A percentile compares a stretch with the other conserved stretches of the same genome.
These are phyloP conservation scores for Fragum whitleyi DNA, from an alignment of 2,888 invertebrate genomes.

Conservation along the genomic window DNA sequence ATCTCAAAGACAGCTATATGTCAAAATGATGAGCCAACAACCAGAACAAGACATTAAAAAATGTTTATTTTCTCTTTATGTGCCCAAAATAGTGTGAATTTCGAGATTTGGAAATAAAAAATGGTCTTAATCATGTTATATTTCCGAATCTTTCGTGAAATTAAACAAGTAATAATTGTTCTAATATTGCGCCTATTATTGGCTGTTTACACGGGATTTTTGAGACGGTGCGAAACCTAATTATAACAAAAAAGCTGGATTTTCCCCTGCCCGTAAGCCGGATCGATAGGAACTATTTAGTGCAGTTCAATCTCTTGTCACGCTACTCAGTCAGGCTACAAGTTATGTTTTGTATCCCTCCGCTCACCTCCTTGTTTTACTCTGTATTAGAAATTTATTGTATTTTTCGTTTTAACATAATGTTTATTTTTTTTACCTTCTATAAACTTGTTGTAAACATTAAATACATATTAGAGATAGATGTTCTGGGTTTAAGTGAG, in stretches of 20 bases:
- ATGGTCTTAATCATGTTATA: not conserved
- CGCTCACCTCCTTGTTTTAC: not conserved
- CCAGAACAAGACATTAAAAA: too few species aligned
- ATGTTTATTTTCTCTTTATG: not conserved
- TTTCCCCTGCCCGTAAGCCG: constrained; percentile 2
- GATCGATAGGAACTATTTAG: constrained; percentile 27
- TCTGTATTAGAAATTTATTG: too few species aligned
- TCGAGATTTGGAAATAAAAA: not conserved
- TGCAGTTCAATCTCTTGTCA: constrained; percentile 27
- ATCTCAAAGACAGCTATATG: too few species aligned
- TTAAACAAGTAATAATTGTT: constrained; percentile 24
- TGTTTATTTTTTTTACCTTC: not conserved
- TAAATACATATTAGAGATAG: too few species aligned
- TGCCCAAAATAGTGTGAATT: not conserved
- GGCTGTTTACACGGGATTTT: constrained; percentile 18
- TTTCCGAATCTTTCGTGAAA: not conserved
- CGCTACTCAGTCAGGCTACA: constrained; percentile 15
- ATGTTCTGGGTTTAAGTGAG: too few species aligned
- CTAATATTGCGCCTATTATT: constrained; percentile 3
- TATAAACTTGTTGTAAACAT: not conserved
- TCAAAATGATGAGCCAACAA: too few species aligned
- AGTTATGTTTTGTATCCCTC: constrained; percentile 11
- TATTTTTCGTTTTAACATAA: too few species aligned
- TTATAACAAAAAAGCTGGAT: constrained; percentile 22
- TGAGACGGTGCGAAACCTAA: constrained; percentile 12